Conservation (phyloP, 2,888 invertebrate genomes). For the Chymomyza fuscimana region DNA sequence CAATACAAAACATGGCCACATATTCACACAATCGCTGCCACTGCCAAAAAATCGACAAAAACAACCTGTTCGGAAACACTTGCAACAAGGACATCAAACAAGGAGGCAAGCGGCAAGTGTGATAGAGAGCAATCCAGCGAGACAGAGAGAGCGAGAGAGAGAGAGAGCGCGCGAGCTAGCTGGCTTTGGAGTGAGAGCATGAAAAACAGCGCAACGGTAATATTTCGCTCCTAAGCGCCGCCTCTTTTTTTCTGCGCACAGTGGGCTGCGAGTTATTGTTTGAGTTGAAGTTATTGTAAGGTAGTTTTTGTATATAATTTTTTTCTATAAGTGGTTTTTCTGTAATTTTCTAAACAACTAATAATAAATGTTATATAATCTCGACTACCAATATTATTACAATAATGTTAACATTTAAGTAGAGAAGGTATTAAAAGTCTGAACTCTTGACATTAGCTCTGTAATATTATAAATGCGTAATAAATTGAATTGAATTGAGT, state of each 20-base stretch:
- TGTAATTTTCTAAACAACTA: too few species aligned
- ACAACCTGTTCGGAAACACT: constrained; percentile 78
- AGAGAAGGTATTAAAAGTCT: too few species aligned
- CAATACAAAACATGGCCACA: constrained; percentile 66
- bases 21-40: constrained; percentile 71
- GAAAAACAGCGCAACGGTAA: constrained; percentile 11
- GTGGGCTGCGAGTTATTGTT: constrained; percentile 21
- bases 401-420: too few species aligned
- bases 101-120: constrained; percentile 6
- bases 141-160: constrained; percentile 27
- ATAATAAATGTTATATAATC: too few species aligned
- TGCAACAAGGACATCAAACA: constrained; percentile 73
- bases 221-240: constrained; percentile 38
- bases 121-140: constrained; percentile 22
- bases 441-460: too few species aligned
- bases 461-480: too few species aligned
- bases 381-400: too few species aligned
- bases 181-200: constrained; percentile 17
- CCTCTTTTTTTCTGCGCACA: constrained; percentile 46
- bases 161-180: background rate
- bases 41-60: constrained; percentile 78
- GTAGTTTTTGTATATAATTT: too few species aligned
- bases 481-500: too few species aligned
- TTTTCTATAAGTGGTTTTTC: too few species aligned
- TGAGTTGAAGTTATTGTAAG: too few species aligned